phyloP scores from a whole-genome alignment of 2,797 vertebrate genomes.

The Bradypodion pumilum region DNA sequence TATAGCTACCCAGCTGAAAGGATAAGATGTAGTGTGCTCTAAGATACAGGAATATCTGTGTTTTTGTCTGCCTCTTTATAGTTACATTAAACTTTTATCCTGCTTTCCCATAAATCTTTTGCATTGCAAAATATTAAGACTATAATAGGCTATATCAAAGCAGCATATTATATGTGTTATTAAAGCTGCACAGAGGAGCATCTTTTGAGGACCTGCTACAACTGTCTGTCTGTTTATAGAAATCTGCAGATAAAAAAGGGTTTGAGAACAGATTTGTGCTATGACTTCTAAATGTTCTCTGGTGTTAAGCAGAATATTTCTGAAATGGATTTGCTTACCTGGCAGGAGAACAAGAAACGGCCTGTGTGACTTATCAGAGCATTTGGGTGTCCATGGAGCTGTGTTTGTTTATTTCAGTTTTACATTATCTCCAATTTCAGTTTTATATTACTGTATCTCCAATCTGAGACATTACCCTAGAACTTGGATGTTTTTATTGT shows the following conservation, averaged over 20 bases:
- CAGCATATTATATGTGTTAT: too few relatives aligned
- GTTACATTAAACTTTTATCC: not conserved
- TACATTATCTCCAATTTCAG: too few relatives aligned
- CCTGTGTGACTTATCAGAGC: too few relatives aligned
- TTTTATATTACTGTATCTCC: too few relatives aligned
- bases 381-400: too few relatives aligned
- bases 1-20: not conserved
- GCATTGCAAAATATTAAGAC: not conserved
- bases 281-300: not conserved
- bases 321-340: not conserved
- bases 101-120: not conserved
- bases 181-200: not conserved
- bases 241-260: not conserved
- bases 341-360: not conserved
- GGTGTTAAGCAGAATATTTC: not conserved
- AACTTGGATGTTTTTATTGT: not conserved
- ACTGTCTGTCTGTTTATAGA: not conserved
- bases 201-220: too few relatives aligned
- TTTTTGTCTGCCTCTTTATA: not conserved
- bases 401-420: too few relatives aligned
- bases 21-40: not conserved
- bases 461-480: not conserved
- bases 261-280: not conserved
- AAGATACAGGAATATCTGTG: not conserved
- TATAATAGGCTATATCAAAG: not conserved